A percentile compares a stretch with the other conserved stretches of the same genome.
phyloP scores from a whole-genome alignment of 2,888 invertebrate genomes.

The Noctua comes region DNA sequence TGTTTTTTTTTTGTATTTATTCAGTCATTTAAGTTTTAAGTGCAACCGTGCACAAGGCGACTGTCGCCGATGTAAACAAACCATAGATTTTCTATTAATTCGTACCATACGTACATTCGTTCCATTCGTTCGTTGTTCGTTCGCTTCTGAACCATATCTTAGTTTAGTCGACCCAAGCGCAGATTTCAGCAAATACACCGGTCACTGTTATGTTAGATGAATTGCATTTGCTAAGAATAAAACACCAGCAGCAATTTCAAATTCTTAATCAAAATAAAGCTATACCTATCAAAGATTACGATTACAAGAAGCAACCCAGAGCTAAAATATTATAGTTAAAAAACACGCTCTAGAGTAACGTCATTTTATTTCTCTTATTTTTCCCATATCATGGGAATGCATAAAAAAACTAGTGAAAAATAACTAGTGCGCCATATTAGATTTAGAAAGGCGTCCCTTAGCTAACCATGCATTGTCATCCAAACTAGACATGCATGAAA shows the following conservation, averaged over 20 bases:
- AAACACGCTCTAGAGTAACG: neutral
- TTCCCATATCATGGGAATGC: neutral
- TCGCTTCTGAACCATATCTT: neutral
- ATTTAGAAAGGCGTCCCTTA: neutral
- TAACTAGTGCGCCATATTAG: neutral
- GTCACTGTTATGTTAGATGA: neutral
- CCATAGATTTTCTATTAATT: neutral
- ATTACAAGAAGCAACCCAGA: neutral
- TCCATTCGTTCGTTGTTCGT: too few species aligned
- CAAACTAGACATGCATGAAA: neutral
- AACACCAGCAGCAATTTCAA: neutral
- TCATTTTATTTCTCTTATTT: neutral
- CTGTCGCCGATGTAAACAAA: neutral
- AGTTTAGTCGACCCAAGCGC: neutral
- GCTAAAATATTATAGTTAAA: neutral
- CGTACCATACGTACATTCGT: too few species aligned
- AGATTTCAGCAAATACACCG: neutral
- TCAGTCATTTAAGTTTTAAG: neutral
- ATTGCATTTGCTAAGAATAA: neutral
- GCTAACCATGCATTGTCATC: neutral
- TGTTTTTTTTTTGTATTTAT: conserved; percentile 52
- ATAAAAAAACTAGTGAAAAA: too few species aligned
- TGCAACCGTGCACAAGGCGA: neutral
- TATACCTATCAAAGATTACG: neutral
- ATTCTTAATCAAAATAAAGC: conserved; percentile 3